phyloP scores from a whole-genome alignment of 2,888 invertebrate species.

The Trichacis sp. region DNA sequence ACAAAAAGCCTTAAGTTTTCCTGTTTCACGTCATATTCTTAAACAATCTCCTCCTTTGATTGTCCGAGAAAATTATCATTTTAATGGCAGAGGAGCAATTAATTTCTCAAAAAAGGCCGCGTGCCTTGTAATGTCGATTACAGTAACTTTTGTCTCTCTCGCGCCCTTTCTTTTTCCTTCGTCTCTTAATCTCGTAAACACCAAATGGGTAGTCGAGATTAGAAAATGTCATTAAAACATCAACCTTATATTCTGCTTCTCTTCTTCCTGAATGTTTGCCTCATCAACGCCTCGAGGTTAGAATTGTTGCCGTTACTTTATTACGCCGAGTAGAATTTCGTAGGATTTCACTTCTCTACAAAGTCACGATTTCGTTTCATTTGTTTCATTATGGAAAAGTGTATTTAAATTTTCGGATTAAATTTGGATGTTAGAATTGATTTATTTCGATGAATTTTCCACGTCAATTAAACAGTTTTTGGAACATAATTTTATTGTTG shows the following conservation, averaged over 20 bases:
- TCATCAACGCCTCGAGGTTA: slow-evolving; percentile 34
- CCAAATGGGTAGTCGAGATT: slow-evolving; percentile 55
- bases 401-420: too few relatives aligned
- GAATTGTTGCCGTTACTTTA: slow-evolving; percentile 34
- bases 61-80: slow-evolving; percentile 64
- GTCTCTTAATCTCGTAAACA: slow-evolving; percentile 7
- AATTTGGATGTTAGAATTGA: too few relatives aligned
- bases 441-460: too few relatives aligned
- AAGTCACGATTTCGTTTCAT: neutral
- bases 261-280: slow-evolving; percentile 32
- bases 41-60: slow-evolving; percentile 47
- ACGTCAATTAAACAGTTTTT: too few relatives aligned
- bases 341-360: neutral
- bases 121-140: slow-evolving; percentile 46
- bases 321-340: slow-evolving; percentile 10
- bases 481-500: too few relatives aligned
- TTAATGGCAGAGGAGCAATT: slow-evolving; percentile 65
- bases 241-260: slow-evolving; percentile 9
- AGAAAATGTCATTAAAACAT: slow-evolving; percentile 60
- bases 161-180: slow-evolving; percentile 6
- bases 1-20: slow-evolving; percentile 24
- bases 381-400: too few relatives aligned
- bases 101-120: slow-evolving; percentile 57
- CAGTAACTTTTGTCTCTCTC: slow-evolving; percentile 21
- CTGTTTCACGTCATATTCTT: slow-evolving; percentile 2